Evolutionary conservation across 2,888 invertebrate species (phyloP).

Genomic region (Clostera curtula): DNA sequence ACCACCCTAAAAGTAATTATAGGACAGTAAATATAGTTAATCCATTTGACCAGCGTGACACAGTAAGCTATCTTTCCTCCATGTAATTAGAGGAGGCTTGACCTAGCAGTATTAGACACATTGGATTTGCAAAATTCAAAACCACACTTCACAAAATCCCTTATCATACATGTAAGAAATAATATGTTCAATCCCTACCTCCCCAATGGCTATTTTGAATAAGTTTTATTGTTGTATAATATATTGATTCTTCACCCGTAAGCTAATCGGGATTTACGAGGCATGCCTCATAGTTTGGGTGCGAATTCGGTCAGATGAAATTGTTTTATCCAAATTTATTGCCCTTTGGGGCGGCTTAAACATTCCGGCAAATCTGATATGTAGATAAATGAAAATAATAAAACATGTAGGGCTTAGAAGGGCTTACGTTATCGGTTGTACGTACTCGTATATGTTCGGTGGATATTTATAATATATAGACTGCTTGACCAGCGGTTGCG

Average conservation of each 20-base stretch:
- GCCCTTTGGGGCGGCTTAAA: constrained; percentile 50
- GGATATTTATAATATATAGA: no score
- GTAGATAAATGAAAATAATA: constrained; percentile 27
- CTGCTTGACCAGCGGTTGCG: no score
- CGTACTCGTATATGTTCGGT: constrained; percentile 7
- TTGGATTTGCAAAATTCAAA: no score
- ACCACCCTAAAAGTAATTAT: no score
- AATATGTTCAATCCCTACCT: no score
- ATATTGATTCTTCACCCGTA: constrained; percentile 48
- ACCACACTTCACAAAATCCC: no score
- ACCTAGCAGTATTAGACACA: no score
- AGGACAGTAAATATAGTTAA: no score
- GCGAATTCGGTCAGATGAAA: constrained; percentile 55
- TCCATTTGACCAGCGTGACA: no score
- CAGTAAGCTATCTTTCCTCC: no score
- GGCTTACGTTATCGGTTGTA: constrained; percentile 7
- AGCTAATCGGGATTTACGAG: constrained; percentile 61
- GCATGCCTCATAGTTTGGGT: constrained; percentile 56
- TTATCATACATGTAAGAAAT: no score
- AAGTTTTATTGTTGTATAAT: constrained; percentile 34
- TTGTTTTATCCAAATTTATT: constrained; percentile 67
- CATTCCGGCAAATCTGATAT: constrained; percentile 44
- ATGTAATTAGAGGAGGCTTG: no score
- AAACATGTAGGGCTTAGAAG: constrained; percentile 6
- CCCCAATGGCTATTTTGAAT: background rate